Evolutionary conservation across 2,797 vertebrate species (phyloP).

Genomic region (Cyclopterus lumpus): DNA sequence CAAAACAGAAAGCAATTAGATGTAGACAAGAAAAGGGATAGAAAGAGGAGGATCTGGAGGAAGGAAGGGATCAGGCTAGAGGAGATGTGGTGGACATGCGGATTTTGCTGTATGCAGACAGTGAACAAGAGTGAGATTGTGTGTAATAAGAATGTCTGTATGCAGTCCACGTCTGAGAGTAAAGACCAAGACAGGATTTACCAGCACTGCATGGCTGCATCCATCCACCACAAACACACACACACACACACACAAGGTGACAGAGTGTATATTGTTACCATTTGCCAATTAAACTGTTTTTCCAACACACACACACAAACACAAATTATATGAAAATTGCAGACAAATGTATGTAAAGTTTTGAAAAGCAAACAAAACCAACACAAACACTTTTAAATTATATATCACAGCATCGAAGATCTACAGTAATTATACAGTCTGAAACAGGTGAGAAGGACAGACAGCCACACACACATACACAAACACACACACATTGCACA

Average conservation of each 20-base stretch:
- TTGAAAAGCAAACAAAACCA: constrained; percentile 23
- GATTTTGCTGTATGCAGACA: constrained; percentile 52
- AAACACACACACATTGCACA: background rate
- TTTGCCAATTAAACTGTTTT: constrained; percentile 56
- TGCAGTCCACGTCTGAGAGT: constrained; percentile 67
- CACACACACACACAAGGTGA: constrained; percentile 16
- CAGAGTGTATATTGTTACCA: constrained; percentile 3
- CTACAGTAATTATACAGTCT: background rate
- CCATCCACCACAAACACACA: constrained; percentile 34
- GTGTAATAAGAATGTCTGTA: constrained; percentile 61
- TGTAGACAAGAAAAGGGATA: constrained; percentile 15
- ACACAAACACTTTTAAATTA: constrained; percentile 6
- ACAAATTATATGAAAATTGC: background rate
- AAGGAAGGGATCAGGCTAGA: constrained; percentile 46
- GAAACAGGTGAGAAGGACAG: constrained; percentile 9
- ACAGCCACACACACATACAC: constrained; percentile 23
- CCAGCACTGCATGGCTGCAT: constrained; percentile 61
- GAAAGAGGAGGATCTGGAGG: constrained; percentile 27
- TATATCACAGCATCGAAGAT: background rate
- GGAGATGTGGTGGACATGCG: constrained; percentile 44
- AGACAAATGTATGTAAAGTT: background rate
- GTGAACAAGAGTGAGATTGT: constrained; percentile 21
- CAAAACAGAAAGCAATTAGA: constrained; percentile 14
- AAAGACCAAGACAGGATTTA: constrained; percentile 71
- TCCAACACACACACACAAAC: constrained; percentile 16